Evolutionary conservation across 2,113 vertebrate genomes (phyloP).

Genomic region (Rutilus rutilus): DNA sequence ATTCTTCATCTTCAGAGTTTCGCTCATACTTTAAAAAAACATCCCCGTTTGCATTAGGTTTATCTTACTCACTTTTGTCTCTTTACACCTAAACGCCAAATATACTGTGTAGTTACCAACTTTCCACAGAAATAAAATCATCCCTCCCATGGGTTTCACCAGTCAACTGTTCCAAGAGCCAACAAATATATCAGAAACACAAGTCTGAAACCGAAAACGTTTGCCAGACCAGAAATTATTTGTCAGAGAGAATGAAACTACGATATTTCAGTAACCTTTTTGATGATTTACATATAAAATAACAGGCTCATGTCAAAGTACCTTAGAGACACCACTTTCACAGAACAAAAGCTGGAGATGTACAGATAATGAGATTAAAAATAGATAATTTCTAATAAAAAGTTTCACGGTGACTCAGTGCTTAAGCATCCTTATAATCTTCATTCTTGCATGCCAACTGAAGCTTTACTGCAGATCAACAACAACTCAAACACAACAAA

Average conservation of each 20-base stretch:
- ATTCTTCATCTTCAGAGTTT: not conserved
- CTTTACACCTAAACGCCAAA: not conserved
- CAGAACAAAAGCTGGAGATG: not conserved
- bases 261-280: not conserved
- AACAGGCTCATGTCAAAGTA: not conserved
- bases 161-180: conserved; percentile 30
- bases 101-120: not conserved
- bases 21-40: not conserved
- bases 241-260: conserved; percentile 12
- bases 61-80: conserved; percentile 19
- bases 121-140: not conserved
- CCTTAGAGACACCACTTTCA: not conserved
- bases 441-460: not conserved
- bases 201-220: not conserved
- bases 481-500: not conserved
- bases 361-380: not conserved
- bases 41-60: not conserved
- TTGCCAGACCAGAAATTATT: not conserved
- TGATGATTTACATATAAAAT: not conserved
- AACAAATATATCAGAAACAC: not conserved
- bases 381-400: not conserved
- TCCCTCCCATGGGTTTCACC: not conserved
- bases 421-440: not conserved
- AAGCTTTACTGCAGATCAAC: not conserved
- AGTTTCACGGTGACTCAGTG: not conserved